A percentile compares a stretch with the other conserved stretches of the same genome.
These are phyloP conservation scores for Carapus acus DNA, from an alignment of 2,797 vertebrate species.

Conservation along the genomic window DNA sequence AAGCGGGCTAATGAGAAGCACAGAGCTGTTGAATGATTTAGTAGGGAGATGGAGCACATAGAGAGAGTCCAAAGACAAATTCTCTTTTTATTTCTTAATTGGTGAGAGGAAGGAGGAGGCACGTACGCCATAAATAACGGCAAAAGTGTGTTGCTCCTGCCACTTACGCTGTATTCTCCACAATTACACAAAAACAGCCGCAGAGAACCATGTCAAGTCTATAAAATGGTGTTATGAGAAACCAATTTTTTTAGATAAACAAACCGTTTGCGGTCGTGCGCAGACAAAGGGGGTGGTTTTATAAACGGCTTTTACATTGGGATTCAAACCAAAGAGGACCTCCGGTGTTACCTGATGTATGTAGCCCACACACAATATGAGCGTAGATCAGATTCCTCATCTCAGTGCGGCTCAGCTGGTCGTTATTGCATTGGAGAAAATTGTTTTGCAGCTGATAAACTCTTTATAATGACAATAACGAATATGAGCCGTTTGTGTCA, in stretches of 20 bases:
- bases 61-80: slow-evolving; percentile 72
- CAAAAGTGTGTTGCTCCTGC: slow-evolving; percentile 46
- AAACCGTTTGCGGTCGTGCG: slow-evolving; percentile 5
- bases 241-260: slow-evolving; percentile 5
- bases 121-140: slow-evolving; percentile 69
- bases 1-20: slow-evolving; percentile 88
- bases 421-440: neutral
- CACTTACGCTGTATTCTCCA: slow-evolving; percentile 32
- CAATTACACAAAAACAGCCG: slow-evolving; percentile 35
- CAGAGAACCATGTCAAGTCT: slow-evolving; percentile 29
- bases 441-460: neutral
- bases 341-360: neutral
- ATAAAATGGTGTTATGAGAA: slow-evolving; percentile 20
- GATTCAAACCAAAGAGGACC: slow-evolving; percentile 1
- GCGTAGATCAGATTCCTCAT: neutral
- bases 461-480: too few relatives aligned
- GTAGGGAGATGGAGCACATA: slow-evolving; percentile 67
- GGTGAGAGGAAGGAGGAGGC: slow-evolving; percentile 74
- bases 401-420: neutral
- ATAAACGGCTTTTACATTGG: slow-evolving; percentile 8
- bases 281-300: neutral
- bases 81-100: slow-evolving; percentile 79
- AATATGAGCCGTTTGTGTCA: too few relatives aligned
- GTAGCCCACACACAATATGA: neutral
- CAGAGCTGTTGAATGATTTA: slow-evolving; percentile 86